A percentile compares a stretch with the other conserved stretches of the same genome.
These are phyloP conservation scores for Ricordea florida DNA, from an alignment of 92 coral and sea anemone genomes.

Conservation along the genomic window DNA sequence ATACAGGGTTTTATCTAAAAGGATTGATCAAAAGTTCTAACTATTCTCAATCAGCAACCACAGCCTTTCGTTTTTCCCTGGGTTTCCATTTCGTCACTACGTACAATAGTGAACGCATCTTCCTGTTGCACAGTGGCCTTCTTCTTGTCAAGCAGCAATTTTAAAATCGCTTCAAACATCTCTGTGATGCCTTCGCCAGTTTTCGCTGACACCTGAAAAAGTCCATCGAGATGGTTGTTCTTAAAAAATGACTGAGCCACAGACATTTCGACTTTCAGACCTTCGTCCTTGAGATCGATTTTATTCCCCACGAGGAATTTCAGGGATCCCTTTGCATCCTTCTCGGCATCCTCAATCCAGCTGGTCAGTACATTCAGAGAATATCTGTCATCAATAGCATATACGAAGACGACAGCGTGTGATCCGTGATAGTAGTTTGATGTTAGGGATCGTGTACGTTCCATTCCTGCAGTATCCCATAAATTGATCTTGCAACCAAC, in stretches of 20 bases:
- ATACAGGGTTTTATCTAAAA: too few species aligned
- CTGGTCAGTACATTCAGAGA: slow-evolving; percentile 65
- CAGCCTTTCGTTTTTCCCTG: neutral
- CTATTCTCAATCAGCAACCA: neutral
- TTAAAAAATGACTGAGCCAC: slow-evolving; percentile 53
- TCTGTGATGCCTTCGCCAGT: slow-evolving; percentile 87
- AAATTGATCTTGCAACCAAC: slow-evolving; percentile 67
- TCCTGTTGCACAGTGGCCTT: neutral
- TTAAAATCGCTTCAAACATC: slow-evolving; percentile 71
- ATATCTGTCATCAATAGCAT: slow-evolving; percentile 73
- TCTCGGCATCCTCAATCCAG: slow-evolving; percentile 79
- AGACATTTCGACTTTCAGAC: slow-evolving; percentile 59
- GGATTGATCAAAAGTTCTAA: too few species aligned
- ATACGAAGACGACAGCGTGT: slow-evolving; percentile 77
- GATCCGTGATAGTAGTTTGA: slow-evolving; percentile 88
- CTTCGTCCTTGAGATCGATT: slow-evolving; percentile 79
- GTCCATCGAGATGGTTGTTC: slow-evolving; percentile 42
- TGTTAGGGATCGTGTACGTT: slow-evolving; percentile 90
- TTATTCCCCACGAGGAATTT: slow-evolving; percentile 90
- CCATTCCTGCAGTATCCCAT: slow-evolving; percentile 99
- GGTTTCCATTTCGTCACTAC: neutral
- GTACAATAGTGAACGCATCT: neutral
- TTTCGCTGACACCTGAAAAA: slow-evolving; percentile 80
- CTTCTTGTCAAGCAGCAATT: neutral
- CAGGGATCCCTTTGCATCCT: slow-evolving; percentile 71